Evolutionary conservation across 2,797 vertebrate species (phyloP), one percentile per base, ranked within the genome.

Genomic region (Leptoclinus maculatus): DNA sequence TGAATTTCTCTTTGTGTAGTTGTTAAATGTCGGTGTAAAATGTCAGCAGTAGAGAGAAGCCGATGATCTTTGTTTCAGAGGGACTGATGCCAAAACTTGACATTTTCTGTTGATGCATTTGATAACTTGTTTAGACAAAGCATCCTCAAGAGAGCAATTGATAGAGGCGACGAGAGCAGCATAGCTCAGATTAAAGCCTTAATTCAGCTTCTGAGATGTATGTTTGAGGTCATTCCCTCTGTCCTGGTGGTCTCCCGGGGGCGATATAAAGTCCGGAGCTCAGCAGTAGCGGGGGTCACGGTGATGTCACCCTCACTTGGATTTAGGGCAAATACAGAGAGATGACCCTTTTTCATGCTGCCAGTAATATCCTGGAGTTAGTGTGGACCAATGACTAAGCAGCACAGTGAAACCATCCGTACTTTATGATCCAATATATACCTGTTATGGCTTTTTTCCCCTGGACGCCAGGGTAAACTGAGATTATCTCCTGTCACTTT

Each of bases 381-480:
- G 12, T 5, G 25, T 1, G 16, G 60, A 71, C 69, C 70, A 73
- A 85, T 79, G 72, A 68, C 57, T 7, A 17, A 71, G 68, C 86
- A 74, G 79, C 60, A 65, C 53, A 23, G 23, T 47, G 80, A 83
- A 71, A 41, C 45, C 38, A 73, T 77, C 29, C 27, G 11, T 71
- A 49, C 57, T 89, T 93, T 87, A 92, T 81, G 88, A 84, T 56
- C 77, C 86, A 86, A 89, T 92, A 87, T 83, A 68, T 76, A 87
- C 64, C 80, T 77, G 83, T 76, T 83, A 86, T 87, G 60, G 67
- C 29, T 80, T 79, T 79, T 89, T 63, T 47, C 70, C 66, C n/a
- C 45, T 21, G 49, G 67, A 63, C 21, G 7, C 19, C 7, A 12
- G 71, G 58, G 68, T 71, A 77, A 84, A 86, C 62, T 66, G 69